A percentile compares a stretch with the other conserved stretches of the same genome.
Conservation (phyloP, 1,140 invertebrate genomes). For the Callitettix versicolor region DNA sequence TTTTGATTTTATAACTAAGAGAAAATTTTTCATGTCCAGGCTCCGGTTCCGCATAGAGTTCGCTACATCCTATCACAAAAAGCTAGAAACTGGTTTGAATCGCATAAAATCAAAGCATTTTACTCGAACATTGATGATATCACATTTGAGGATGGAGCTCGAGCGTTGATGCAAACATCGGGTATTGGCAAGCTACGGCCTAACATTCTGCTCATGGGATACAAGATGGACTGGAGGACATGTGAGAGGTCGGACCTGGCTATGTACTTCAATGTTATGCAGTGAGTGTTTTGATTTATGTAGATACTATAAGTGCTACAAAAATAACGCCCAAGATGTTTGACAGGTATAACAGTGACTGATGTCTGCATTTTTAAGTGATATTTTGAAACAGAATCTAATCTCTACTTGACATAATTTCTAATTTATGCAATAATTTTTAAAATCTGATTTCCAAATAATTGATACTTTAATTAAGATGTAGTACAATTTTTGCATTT, state of each 20-base stretch:
- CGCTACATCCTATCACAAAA: slow-evolving; percentile 41
- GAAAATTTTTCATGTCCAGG: neutral
- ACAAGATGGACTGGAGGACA: slow-evolving; percentile 79
- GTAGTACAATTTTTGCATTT: no score
- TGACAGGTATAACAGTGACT: no score
- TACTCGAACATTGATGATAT: slow-evolving; percentile 74
- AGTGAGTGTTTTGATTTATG: slow-evolving; percentile 66
- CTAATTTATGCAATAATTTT: no score
- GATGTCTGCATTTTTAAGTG: no score
- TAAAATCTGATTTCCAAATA: no score
- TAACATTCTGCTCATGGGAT: slow-evolving; percentile 85
- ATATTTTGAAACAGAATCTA: no score
- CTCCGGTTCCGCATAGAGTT: slow-evolving; percentile 19
- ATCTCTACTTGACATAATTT: no score
- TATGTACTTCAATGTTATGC: slow-evolving; percentile 85
- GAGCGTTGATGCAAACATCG: slow-evolving; percentile 62
- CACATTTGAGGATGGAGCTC: slow-evolving; percentile 61
- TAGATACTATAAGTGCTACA: no score
- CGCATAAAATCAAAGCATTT: slow-evolving; percentile 80
- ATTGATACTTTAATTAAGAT: no score
- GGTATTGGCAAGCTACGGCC: slow-evolving; percentile 83
- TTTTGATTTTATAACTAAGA: neutral
- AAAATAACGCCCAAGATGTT: no score
- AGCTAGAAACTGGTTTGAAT: slow-evolving; percentile 68
- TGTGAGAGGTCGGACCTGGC: slow-evolving; percentile 43